Percentiles rank a stretch among this genome's conserved stretches.
These are phyloP conservation scores for Synchiropus splendidus DNA, from an alignment of 2,113 vertebrate genomes.

Conservation along the genomic window DNA sequence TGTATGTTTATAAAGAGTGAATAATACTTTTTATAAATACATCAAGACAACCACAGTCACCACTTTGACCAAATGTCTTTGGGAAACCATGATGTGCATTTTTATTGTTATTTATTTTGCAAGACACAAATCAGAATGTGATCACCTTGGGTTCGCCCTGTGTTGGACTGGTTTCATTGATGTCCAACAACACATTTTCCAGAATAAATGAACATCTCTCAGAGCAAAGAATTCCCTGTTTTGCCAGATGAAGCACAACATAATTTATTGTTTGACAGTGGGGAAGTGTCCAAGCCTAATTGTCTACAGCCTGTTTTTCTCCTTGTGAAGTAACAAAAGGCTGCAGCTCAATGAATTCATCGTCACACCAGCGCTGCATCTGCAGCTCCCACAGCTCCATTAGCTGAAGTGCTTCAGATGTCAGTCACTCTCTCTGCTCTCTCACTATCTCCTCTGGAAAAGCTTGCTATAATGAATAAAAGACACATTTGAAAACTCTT, in stretches of 20 bases:
- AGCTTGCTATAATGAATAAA: neutral
- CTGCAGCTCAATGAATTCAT: constrained; percentile 54
- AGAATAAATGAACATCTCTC: too few relatives aligned
- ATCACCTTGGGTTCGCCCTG: too few relatives aligned
- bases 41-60: too few relatives aligned
- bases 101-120: too few relatives aligned
- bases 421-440: constrained; percentile 21
- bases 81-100: too few relatives aligned
- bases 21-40: too few relatives aligned
- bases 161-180: too few relatives aligned
- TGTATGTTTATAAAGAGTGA: too few relatives aligned
- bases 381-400: constrained; percentile 51
- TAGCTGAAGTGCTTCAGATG: constrained; percentile 35
- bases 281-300: constrained; percentile 42
- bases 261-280: constrained; percentile 26
- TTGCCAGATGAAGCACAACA: constrained; percentile 20
- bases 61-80: too few relatives aligned
- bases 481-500: too few relatives aligned
- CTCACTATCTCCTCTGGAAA: constrained; percentile 3
- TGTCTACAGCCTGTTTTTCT: constrained; percentile 32
- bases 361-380: constrained; percentile 55
- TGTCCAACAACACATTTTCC: too few relatives aligned
- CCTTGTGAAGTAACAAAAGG: constrained; percentile 30
- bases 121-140: too few relatives aligned
- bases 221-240: neutral